phyloP scores from a whole-genome alignment of 2,113 vertebrate species.

The Piprites chloris region DNA sequence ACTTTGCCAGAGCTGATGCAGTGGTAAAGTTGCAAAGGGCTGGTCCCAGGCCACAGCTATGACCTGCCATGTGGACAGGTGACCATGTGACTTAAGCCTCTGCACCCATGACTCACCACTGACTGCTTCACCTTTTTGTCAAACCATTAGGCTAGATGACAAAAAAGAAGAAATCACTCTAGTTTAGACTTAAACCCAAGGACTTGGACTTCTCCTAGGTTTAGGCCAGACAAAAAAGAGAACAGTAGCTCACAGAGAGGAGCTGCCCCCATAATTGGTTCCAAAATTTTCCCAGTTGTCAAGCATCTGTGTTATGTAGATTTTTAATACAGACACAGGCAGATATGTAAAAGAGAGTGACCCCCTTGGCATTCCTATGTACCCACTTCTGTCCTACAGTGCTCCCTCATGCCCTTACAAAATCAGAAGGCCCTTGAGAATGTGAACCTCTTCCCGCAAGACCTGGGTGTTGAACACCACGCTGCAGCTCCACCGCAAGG shows the following conservation, averaged over 20 bases:
- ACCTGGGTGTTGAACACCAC: neutral
- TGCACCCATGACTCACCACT: neutral
- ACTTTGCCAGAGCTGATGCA: neutral
- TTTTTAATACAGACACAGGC: neutral
- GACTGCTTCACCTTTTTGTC: neutral
- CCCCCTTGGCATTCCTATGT: neutral
- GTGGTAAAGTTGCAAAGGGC: neutral
- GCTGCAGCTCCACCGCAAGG: neutral
- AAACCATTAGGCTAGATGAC: neutral
- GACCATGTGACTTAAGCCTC: neutral
- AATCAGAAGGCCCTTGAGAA: neutral
- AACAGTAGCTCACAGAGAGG: neutral
- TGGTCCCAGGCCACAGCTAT: neutral
- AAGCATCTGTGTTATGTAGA: neutral
- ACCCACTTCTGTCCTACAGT: neutral
- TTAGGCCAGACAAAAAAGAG: neutral
- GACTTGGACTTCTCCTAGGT: neutral
- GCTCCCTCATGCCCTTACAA: neutral
- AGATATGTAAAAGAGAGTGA: neutral
- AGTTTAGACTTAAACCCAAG: neutral
- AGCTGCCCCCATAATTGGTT: neutral
- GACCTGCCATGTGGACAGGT: neutral
- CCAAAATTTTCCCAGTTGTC: neutral
- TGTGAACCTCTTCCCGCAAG: neutral
- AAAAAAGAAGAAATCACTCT: fast-evolving